phyloP scores from a whole-genome alignment of 2,797 vertebrate genomes.

The Eurystomus glaucurus region DNA sequence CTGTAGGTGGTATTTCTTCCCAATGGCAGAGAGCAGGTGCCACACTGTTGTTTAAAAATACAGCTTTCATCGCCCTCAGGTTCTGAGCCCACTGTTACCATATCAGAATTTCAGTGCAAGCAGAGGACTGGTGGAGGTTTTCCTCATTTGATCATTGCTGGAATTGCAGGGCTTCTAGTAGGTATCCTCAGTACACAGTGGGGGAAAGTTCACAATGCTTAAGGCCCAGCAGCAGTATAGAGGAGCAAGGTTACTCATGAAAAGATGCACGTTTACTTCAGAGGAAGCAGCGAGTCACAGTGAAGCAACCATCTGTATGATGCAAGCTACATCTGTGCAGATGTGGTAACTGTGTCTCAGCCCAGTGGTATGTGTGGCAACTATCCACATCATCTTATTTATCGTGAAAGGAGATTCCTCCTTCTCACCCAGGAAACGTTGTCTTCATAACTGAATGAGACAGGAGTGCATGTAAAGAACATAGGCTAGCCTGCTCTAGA shows the following conservation, averaged over 20 bases:
- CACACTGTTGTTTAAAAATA: background rate
- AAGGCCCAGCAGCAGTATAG: background rate
- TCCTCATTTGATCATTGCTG: background rate
- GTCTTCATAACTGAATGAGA: background rate
- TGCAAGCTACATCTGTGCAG: background rate
- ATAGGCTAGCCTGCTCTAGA: background rate
- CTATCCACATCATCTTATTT: background rate
- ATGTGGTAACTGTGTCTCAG: background rate
- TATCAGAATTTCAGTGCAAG: background rate
- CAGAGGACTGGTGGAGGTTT: background rate
- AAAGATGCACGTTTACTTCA: background rate
- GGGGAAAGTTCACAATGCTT: background rate
- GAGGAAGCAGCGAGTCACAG: background rate
- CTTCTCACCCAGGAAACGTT: background rate
- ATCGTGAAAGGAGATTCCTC: background rate
- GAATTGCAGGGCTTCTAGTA: background rate
- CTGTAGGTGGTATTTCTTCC: background rate
- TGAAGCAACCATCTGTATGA: fast-evolving
- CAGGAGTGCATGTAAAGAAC: background rate
- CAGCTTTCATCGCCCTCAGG: background rate
- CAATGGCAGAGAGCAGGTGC: background rate
- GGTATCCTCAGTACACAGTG: background rate
- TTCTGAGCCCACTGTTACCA: background rate
- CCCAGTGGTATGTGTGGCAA: fast-evolving
- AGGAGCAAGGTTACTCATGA: background rate